Evolutionary conservation across 2,113 vertebrate species (phyloP), one percentile per base, ranked within the genome.

Genomic region (Arothron firmamentum): DNA sequence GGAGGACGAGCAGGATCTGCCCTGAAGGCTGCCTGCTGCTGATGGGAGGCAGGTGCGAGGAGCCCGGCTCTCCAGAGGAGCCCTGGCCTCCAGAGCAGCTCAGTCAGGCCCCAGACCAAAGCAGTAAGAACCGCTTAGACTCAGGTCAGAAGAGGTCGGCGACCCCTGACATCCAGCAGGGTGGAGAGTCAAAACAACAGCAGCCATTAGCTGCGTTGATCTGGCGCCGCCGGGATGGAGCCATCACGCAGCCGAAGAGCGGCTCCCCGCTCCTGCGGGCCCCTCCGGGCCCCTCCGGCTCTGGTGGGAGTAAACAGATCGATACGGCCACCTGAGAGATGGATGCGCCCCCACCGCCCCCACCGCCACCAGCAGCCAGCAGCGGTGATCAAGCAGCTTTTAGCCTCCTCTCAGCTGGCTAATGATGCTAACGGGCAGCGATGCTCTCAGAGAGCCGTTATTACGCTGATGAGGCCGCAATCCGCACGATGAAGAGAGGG

Each of bases 381-480:
- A 67, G 43, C 70, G 0, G 38, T 70, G 72, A 80, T 78, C 80
- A 74, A 64, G 66, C 70, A 69, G 56, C 65, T 72, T 82, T 62
- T 41, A 65, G 70, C 72, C 80, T 75, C 71, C 69, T 62, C 42
- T 70, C 79, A 56, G 69, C 54, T 42, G 73, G 75, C 80, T 86
- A 82, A 87, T 85, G 84, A 84, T 64, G 56, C 79, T 79, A 88
- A 88, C 82, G 77, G 84, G 75, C 74, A 76, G 54, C 70, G 65
- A 82, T 73, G 82, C 79, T 86, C 77, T 78, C 80, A 65, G 80
- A 84, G 79, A 79, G 62, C 79, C 74, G 81, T 84, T 81, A 78
- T 85, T 86, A 83, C 61, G n/a, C 66, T 79, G 79, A 88, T 89
- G 83, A 90, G 78, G 63, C 74, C 73, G 76, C 77, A 75, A 78